Base-by-base conservation (phyloP, 2,113 vertebrate genomes). In the Probosciger aterrimus region DNA sequence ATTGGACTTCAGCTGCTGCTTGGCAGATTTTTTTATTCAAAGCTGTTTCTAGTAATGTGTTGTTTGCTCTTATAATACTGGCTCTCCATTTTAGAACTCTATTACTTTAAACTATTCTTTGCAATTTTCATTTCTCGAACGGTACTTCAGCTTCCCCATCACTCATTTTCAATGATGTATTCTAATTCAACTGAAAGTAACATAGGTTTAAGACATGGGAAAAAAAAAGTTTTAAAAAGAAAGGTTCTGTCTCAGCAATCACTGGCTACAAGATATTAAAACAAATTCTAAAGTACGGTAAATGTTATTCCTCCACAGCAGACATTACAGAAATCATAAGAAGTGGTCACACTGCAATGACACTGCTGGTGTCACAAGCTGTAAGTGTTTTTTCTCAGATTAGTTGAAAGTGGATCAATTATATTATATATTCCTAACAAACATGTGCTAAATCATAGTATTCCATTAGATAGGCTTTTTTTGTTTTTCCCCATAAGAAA, bases 1-100 rank as follows among this genome's bases (percentile, higher is more conserved):
- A 70, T 47, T 83, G 28, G 24, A 46, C 49, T 57, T 71, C 39
- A 92, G 37, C 47, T 92, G 28, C 65, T 65, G 55, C 50, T 76
- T 31, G 60, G 55, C 50, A 82, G n/a, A 49, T 49, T 13, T 80
- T 43, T 92, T 80, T 83, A 86, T 93, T 96, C 86, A 92, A 90
- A 93, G 88, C 31, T 84, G 5, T 94, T 94, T 85, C 65, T 71
- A 84, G 63, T 90, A 93, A 62, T 77, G 13, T 55, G n/a, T 73
- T 95, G 46, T 65, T 91, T 88, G 43, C 62, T 75, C 27, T 83
- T 65, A 28, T 55, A 92, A 50, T 64, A 59, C 49, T 60, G 24
- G 50, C 7, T 78, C 35, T 90, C 22, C 37, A 33, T 88, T 78
- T 84, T 50, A 91, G 53, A 81, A 17, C 7, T 44, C 55, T 68